Evolutionary conservation across 1,140 invertebrate species (phyloP), one percentile per base, ranked within the genome.

Genomic region (Tachypleus tridentatus): DNA sequence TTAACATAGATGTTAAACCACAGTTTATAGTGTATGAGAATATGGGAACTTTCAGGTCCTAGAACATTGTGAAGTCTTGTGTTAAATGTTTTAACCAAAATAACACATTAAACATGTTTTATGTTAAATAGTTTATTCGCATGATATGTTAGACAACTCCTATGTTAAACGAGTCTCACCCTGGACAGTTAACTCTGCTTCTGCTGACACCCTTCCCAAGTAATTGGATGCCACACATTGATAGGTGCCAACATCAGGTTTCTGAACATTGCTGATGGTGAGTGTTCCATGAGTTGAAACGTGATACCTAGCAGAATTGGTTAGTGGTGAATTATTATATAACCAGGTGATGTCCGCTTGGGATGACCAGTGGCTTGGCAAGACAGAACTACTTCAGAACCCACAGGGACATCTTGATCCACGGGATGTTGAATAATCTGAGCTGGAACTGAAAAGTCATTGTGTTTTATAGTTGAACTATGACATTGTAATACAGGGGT

Each of bases 141-240:
- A 29, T 29, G 29, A 29, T 29, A 29, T 29, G 29, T 29, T 29
- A 29, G 29, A 29, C 0, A 29, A 29, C 29, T 29, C 29, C 29
- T 29, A 29, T 2, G 29, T 29, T 29, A 29, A 29, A 29, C 29
- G 29, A 29, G 29, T 29, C 29, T 29, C 29, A 29, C 29, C 29
- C 29, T 29, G 29, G 29, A 29, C 29, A 29, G 29, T 29, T 29
- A 29, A 29, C 29, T 29, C 29, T 29, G 29, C 29, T 29, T 29
- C 29, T 29, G 29, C 29, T 29, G 29, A 29, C 29, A 53, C 60
- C 67, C 66, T 70, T 77, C 80, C 87, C 58, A 84, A 73, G 29
- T 77, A 74, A 75, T 88, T 90, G 68, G 82, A 77, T 6, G 86
- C 88, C 73, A 83, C 80, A 73, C 89, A 91, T 57, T 81, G 80